Evolutionary conservation across 1,140 invertebrate genomes (phyloP).

Genomic region (Conus ventricosus): DNA sequence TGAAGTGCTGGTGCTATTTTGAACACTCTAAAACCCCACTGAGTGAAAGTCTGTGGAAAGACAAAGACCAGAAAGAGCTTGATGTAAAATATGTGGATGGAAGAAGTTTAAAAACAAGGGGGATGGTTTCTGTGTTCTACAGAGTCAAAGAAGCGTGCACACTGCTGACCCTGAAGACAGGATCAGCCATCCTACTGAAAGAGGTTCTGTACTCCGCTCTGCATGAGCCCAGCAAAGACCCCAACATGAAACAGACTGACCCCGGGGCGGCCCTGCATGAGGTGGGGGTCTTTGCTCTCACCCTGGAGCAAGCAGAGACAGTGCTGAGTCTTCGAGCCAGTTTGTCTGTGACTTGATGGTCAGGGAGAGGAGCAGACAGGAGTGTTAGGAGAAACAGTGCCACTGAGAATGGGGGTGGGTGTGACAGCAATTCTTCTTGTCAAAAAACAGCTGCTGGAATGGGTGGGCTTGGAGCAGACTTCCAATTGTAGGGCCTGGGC

Average conservation of each 20-base stretch:
- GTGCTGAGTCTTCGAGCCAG: conserved; percentile 58
- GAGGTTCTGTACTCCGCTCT: conserved; percentile 78
- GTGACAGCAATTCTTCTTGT: too few relatives aligned
- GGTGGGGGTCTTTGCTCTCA: conserved; percentile 80
- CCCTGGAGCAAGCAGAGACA: conserved; percentile 76
- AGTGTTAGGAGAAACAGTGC: not conserved
- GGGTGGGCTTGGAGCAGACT: too few relatives aligned
- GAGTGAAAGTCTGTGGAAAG: not conserved
- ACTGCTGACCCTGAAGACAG: conserved; percentile 84
- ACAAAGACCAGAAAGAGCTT: not conserved
- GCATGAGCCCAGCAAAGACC: conserved; percentile 56
- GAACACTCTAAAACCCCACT: too few relatives aligned
- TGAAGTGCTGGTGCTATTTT: too few relatives aligned
- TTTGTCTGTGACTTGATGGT: conserved; percentile 39
- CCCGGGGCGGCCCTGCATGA: conserved; percentile 79
- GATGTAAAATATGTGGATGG: not conserved
- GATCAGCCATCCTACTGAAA: conserved; percentile 84
- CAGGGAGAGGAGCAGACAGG: not conserved
- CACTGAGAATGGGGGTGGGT: too few relatives aligned
- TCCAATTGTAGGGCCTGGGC: too few relatives aligned
- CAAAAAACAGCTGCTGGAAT: too few relatives aligned
- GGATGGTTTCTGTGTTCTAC: conserved; percentile 26
- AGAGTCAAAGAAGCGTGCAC: conserved; percentile 88
- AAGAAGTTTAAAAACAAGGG: not conserved
- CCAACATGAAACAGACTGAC: conserved; percentile 72